phyloP scores from a whole-genome alignment of 1,140 invertebrate genomes.

The Oryzaephilus surinamensis region DNA sequence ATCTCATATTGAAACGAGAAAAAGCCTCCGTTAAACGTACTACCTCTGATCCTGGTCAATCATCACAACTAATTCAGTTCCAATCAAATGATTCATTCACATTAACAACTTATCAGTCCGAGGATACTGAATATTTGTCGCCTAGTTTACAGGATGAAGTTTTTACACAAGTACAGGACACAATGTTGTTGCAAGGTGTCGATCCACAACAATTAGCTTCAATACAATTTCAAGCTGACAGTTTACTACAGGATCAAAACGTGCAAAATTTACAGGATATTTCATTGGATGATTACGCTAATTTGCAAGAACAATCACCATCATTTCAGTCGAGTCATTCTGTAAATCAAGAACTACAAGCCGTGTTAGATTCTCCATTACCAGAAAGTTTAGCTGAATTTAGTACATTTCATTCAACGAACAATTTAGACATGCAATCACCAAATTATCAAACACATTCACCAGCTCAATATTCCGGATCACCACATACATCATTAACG shows the following conservation, averaged over 20 bases:
- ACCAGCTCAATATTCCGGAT: conserved; percentile 28
- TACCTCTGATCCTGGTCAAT: conserved; percentile 54
- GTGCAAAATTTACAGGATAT: conserved; percentile 58
- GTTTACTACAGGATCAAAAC: conserved; percentile 47
- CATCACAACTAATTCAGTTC: conserved; percentile 45
- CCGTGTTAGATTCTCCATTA: conserved; percentile 60
- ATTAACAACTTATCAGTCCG: conserved; percentile 48
- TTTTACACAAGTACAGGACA: conserved; percentile 61
- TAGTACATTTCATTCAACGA: conserved; percentile 57
- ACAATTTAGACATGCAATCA: conserved; percentile 34
- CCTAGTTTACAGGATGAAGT: conserved; percentile 66
- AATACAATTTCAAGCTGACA: conserved; percentile 43
- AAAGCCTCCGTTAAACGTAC: conserved; percentile 55
- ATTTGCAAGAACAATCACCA: conserved; percentile 34
- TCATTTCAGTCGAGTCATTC: conserved; percentile 48
- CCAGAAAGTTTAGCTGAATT: conserved; percentile 73
- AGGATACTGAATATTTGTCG: conserved; percentile 59
- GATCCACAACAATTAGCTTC: conserved; percentile 51
- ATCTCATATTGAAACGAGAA: conserved; percentile 45
- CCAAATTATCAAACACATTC: conserved; percentile 37
- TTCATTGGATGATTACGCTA: conserved; percentile 52
- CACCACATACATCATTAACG: conserved; percentile 39
- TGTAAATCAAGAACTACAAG: conserved; percentile 60
- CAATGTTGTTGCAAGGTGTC: conserved; percentile 53
- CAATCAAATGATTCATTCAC: conserved; percentile 47